Percentiles rank a stretch among this genome's conserved stretches.
Evolutionary conservation across 2,113 vertebrate species (phyloP).

Genomic region (Salvelinus sp.): DNA sequence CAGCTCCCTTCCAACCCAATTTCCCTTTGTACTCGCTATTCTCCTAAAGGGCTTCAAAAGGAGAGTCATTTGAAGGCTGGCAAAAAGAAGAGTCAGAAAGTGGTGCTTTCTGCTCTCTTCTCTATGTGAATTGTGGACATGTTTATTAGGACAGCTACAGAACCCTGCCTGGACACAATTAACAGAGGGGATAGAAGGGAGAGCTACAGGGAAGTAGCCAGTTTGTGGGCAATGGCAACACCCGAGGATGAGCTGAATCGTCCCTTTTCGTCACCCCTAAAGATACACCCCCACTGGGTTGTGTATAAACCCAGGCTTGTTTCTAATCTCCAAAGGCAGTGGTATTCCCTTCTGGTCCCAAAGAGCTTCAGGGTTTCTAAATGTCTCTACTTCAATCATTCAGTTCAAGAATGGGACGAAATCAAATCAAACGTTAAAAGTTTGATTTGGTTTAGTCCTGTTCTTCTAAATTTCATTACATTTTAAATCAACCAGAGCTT

Average conservation of each 20-base stretch:
- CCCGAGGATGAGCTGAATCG: slow-evolving; percentile 8
- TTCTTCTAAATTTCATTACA: too few species aligned
- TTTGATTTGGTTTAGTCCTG: too few species aligned
- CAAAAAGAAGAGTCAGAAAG: slow-evolving; percentile 29
- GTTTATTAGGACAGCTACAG: slow-evolving; percentile 6
- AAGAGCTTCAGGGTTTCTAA: too few species aligned
- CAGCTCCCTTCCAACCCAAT: slow-evolving; percentile 7
- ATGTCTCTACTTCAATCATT: too few species aligned
- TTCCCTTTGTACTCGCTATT: background rate
- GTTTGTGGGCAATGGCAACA: background rate
- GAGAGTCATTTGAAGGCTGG: slow-evolving; percentile 24
- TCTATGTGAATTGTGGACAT: slow-evolving; percentile 32
- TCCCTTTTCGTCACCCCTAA: background rate
- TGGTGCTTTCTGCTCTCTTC: background rate
- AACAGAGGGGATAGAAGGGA: background rate
- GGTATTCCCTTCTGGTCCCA: too few species aligned
- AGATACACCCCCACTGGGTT: background rate
- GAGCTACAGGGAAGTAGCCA: background rate
- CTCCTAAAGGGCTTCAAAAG: slow-evolving; percentile 10
- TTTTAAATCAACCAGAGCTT: too few species aligned
- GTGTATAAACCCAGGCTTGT: background rate
- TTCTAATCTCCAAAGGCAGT: background rate
- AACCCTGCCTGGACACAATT: background rate
- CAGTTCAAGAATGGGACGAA: too few species aligned
- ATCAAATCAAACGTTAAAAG: too few species aligned